Evolutionary conservation across 2,888 invertebrate species (phyloP).

Genomic region (Blastobasis adustella): DNA sequence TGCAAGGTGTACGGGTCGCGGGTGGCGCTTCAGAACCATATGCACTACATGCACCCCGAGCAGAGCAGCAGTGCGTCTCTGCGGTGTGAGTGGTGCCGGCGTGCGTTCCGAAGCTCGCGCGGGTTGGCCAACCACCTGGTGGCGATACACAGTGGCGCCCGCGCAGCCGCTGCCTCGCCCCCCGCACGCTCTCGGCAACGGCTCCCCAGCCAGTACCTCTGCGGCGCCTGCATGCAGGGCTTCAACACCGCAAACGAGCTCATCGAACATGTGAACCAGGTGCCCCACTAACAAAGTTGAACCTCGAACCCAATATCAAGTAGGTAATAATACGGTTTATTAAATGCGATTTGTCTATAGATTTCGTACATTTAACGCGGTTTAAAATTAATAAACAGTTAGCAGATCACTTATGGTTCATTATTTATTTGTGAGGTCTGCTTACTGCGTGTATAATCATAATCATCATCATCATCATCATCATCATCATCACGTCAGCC

Average conservation of each 20-base stretch:
- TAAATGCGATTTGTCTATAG: too few relatives aligned
- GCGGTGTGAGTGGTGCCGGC: constrained; percentile 38
- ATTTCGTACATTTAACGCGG: too few relatives aligned
- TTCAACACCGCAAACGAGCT: not conserved
- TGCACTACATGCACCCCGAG: constrained; percentile 45
- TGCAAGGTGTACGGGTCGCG: constrained; percentile 36
- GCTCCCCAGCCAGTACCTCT: not conserved
- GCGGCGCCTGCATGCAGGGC: not conserved
- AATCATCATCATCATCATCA: too few relatives aligned
- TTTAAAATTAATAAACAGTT: too few relatives aligned
- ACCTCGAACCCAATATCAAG: too few relatives aligned
- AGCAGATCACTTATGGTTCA: too few relatives aligned
- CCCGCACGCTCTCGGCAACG: too few relatives aligned
- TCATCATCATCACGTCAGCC: too few relatives aligned
- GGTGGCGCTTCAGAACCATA: constrained; percentile 41
- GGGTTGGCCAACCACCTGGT: constrained; percentile 39
- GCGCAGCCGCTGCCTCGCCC: constrained; percentile 22
- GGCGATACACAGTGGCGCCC: constrained; percentile 30
- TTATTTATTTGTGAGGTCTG: too few relatives aligned
- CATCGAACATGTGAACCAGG: not conserved
- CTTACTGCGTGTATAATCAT: too few relatives aligned
- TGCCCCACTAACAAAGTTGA: not conserved
- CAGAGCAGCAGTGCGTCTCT: constrained; percentile 16
- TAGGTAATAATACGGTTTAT: too few relatives aligned
- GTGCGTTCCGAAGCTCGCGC: constrained; percentile 34